Percentiles rank a stretch among this genome's conserved stretches.
Conservation (phyloP, 1,140 invertebrate genomes). For the Orussus abietinus region DNA sequence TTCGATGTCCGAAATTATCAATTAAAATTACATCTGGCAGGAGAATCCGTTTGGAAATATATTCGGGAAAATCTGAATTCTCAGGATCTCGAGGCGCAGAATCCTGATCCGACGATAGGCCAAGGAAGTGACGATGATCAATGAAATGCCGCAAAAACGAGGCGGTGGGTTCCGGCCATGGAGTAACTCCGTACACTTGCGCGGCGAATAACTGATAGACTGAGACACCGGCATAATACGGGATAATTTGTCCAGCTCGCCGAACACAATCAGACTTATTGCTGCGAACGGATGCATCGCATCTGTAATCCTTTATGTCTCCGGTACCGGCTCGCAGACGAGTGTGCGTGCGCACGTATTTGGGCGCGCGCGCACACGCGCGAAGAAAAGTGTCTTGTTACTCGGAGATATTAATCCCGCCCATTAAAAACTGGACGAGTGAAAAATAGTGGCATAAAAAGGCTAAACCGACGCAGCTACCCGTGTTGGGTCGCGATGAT, state of each 20-base stretch:
- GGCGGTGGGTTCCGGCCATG: constrained; percentile 16
- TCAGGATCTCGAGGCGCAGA: too few relatives aligned
- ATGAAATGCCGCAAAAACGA: constrained; percentile 42
- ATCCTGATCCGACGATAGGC: too few relatives aligned
- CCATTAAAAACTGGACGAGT: constrained; percentile 53
- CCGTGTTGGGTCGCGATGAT: constrained; percentile 32
- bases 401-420: constrained; percentile 50
- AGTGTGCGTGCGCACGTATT: too few relatives aligned
- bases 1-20: too few relatives aligned
- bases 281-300: constrained; percentile 49
- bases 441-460: constrained; percentile 48
- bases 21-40: too few relatives aligned
- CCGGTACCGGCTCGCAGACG: constrained; percentile 19
- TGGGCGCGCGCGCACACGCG: constrained; percentile 26
- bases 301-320: constrained; percentile 51
- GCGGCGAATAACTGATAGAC: constrained; percentile 47
- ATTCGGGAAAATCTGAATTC: too few relatives aligned
- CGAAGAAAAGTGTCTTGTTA: constrained; percentile 51
- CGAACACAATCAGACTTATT: constrained; percentile 52
- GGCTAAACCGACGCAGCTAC: constrained; percentile 36
- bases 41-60: too few relatives aligned
- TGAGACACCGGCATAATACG: constrained; percentile 46
- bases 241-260: constrained; percentile 51
- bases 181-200: constrained; percentile 13
- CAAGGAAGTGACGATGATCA: constrained; percentile 45